Base-by-base conservation (phyloP, 2,113 vertebrate species). In the Irena cyanogastra region DNA sequence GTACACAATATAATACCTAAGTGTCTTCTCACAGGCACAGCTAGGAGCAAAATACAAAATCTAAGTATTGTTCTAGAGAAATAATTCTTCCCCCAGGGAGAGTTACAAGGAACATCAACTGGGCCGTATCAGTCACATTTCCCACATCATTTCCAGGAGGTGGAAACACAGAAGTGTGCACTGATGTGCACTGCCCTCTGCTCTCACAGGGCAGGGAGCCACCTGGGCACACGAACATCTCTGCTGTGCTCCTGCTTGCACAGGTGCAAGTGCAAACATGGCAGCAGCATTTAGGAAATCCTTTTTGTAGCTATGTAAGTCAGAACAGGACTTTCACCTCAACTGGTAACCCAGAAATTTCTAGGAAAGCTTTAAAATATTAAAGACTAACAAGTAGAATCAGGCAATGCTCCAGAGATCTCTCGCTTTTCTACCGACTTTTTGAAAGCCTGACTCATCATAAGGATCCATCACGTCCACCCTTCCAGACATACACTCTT, bases 111-210 rank as follows among this genome's bases (percentile, higher is more conserved):
- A 94, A 77, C 21, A 65, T 70, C 57, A 78, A 33, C 28, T 57
- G 56, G 33, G 39, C 27, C 0, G 0, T 44, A 39, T 26, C 42
- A 64, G 71, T 24, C n/a, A 45, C 54, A 57, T n/a, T 37, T 76
- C 35, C 76, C 64, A 56, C 8, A 8, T n/a, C 7, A 50, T 27
- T 72, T 44, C 37, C 66, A 47, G 27, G 23, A 68, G 42, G 35
- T 49, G 41, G 52, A 79, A 59, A 37, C 21, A 44, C 13, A 54
- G 39, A n/a, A 49, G 44, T 0, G 0, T 41, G 17, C 23, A 22
- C 22, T 5, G 3, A 26, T 9, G 1, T 27, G 49, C 37, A 61
- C 11, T 17, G 10, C 2, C 28, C 42, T 30, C 57, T 52, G 45
- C 31, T 76, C 66, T 54, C 56, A 59, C 20, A 42, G 53, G 31